Base-by-base conservation (phyloP, 2,888 invertebrate genomes). In the Thymelicus lineola region DNA sequence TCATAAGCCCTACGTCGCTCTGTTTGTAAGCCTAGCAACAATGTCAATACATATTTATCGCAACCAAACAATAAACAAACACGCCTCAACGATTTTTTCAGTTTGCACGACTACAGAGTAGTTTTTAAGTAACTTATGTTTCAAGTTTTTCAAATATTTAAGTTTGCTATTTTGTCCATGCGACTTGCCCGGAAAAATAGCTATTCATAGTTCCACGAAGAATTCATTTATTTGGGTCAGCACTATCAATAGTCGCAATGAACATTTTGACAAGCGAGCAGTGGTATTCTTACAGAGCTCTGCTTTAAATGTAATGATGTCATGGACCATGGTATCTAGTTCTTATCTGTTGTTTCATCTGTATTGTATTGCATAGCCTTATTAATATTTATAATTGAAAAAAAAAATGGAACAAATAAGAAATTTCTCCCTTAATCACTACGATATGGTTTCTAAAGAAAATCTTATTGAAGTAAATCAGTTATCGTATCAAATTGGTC, bases 1-100 rank as follows among this genome's bases (percentile, higher is more conserved):
- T 93, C 92, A 92, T 88, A 86, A 88, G 79, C 76, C 72, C 72
- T 74, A 75, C 75, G 66, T 72, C 69, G 61, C 35, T 77, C 66
- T 69, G 60, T 66, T 71, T 71, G 67, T 70, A 53, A 48, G 15
- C 36, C 62, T 68, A 63, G 61, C 65, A 63, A 66, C 67, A 68
- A 72, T 61, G 60, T 69, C 48, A 50, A 69, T 66, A 61, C 58
- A 61, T 66, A 57, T 62, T 63, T 71, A 61, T 48, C 12, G 20
- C 61, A 46, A 35, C 45, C 59, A 66, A 55, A 61, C 35, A 55
- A 64, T 36, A 28, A 45, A 53, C 10, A 50, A 17, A 50, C 17
- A 48, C 48, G 4, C 12, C 28, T 28, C 5, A 3, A 28, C 28
- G 28, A 17, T 12, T 50, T 50, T n/a, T 15, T 3, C 10, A 15